Evolutionary conservation across 1,140 invertebrate species (phyloP), one percentile per base, ranked within the genome.

Genomic region (Anoplophora glabripennis): DNA sequence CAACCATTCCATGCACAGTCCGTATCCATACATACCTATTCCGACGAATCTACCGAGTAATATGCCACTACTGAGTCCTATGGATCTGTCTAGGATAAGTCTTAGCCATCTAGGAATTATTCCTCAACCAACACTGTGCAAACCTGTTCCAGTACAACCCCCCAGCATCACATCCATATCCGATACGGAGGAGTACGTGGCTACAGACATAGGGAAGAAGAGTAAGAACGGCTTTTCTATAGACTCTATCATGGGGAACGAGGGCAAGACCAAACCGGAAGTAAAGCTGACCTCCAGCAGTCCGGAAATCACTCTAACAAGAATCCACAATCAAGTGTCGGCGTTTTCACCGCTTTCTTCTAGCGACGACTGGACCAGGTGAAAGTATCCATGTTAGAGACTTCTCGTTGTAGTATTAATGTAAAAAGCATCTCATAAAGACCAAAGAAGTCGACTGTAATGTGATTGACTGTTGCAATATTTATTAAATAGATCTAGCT

Each of bases 91-190:
- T 5, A 61, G 74, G 9, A 58, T 75, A 15, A 63, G 70, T 28
- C 45, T 75, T 8, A 61, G 66, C 10, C 70, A 68, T 70, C 53
- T 76, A 8, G 69, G 69, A 7, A 58, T 72, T 1, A 44, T 72
- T 37, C 64, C 71, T 3, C 72, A 73, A 56, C 77, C 79, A 21
- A 76, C 76, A 63, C 78, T 81, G 45, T 77, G 79, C 35, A 81
- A 81, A 44, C 79, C 79, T 1, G 79, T 80, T 21, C 79, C 79
- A 33, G 72, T 81, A 14, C 74, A 79, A 44, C 77, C 79, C 8
- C 72, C 71, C 65, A 75, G 48, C 33, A 47, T 67, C n/a, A 63
- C 67, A 5, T 57, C 67, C 18, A 57, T 65, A 14, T 69, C 72
- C 3, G 74, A 75, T 53, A 60, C 61, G 7, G 69, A 71, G 37